Conservation (phyloP, 2,797 vertebrate species). For the Hemibagrus guttatus region DNA sequence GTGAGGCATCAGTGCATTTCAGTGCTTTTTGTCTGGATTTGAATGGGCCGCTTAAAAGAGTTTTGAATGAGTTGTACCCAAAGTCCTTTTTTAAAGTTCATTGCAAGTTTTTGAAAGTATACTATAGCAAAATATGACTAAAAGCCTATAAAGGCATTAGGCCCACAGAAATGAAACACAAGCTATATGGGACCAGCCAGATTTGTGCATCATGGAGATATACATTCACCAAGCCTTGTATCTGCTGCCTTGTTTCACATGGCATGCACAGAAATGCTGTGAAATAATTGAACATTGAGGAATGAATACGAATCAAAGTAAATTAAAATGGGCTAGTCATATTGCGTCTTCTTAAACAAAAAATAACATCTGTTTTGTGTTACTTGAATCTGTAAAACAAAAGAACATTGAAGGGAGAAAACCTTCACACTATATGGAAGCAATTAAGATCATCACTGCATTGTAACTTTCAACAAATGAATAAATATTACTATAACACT, state of each 20-base stretch:
- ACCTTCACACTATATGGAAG: background rate
- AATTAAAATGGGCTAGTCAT: background rate
- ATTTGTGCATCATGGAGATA: background rate
- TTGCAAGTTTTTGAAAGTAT: background rate
- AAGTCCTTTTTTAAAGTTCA: background rate
- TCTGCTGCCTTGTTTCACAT: background rate
- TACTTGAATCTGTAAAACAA: background rate
- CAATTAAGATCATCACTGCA: constrained; percentile 14
- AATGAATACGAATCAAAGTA: background rate
- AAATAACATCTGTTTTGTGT: background rate
- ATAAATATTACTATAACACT: no score
- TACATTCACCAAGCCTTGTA: background rate
- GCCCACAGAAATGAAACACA: background rate
- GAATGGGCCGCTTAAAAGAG: background rate
- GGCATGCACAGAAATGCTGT: no score
- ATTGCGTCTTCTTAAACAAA: background rate
- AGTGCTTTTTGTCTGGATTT: background rate
- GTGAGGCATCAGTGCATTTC: background rate
- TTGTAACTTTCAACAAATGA: constrained; percentile 26
- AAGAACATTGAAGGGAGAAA: background rate
- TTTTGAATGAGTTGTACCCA: background rate
- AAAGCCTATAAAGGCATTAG: no score
- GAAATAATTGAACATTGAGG: background rate
- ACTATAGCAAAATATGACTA: background rate
- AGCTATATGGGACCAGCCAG: background rate